phyloP scores from a whole-genome alignment of 2,888 invertebrate genomes.

The Augochlorella aurata region DNA sequence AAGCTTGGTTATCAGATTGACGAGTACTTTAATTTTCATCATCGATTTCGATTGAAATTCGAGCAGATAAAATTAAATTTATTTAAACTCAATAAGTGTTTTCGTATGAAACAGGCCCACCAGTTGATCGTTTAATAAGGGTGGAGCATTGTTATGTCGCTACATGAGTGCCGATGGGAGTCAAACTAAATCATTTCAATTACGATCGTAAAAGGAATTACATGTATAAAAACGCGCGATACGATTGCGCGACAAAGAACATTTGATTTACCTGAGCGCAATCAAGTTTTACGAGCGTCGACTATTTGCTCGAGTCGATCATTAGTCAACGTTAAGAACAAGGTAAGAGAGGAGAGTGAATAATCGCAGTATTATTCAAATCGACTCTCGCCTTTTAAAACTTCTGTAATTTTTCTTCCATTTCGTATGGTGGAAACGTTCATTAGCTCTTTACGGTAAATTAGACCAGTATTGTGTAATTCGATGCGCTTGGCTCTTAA shows the following conservation, averaged over 20 bases:
- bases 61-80: background rate
- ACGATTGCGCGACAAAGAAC: background rate
- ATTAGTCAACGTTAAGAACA: slow-evolving; percentile 59
- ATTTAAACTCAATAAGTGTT: background rate
- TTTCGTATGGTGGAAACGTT: slow-evolving; percentile 38
- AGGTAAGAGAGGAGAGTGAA: slow-evolving; percentile 57
- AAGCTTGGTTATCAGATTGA: no score
- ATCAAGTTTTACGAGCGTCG: slow-evolving; percentile 55
- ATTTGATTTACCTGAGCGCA: slow-evolving; percentile 45
- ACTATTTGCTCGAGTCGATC: slow-evolving; percentile 48
- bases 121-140: background rate
- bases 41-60: no score
- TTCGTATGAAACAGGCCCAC: background rate
- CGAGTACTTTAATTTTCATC: no score
- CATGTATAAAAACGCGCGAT: background rate
- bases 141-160: background rate
- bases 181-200: slow-evolving; percentile 36
- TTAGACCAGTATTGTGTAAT: slow-evolving; percentile 30
- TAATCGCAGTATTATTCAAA: slow-evolving; percentile 72
- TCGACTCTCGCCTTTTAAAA: slow-evolving; percentile 53
- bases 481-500: slow-evolving; percentile 18
- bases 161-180: background rate
- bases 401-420: slow-evolving; percentile 61
- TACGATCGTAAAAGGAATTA: background rate
- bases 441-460: slow-evolving; percentile 47